Evolutionary conservation across 2,797 vertebrate genomes (phyloP).

Genomic region (Ptychobarbus kaznakovi): DNA sequence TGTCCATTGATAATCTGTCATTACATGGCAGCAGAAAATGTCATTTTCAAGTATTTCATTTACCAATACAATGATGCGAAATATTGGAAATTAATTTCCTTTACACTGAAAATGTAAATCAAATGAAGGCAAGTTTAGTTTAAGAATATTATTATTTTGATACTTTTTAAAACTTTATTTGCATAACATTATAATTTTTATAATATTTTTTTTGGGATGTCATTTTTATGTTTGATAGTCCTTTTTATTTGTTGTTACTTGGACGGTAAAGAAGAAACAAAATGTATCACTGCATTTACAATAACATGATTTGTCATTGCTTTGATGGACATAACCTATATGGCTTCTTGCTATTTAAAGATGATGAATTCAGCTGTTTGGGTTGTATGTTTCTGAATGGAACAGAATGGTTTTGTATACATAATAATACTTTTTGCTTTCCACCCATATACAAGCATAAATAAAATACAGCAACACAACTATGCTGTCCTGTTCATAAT

Average conservation of each 20-base stretch:
- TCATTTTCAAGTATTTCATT: neutral
- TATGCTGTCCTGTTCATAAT: slow-evolving; percentile 31
- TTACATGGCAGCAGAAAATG: neutral
- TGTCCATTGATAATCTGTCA: neutral
- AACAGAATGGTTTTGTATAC: slow-evolving; percentile 12
- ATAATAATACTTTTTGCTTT: slow-evolving; percentile 31
- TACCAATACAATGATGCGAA: neutral
- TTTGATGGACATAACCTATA: neutral
- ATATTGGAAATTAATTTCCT: neutral
- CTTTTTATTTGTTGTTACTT: neutral
- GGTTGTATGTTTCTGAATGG: neutral
- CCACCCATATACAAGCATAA: neutral
- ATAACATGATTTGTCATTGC: neutral
- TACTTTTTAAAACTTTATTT: neutral
- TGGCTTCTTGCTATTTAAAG: neutral
- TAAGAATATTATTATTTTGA: neutral
- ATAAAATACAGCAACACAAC: slow-evolving; percentile 1
- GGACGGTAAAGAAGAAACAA: neutral
- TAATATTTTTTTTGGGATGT: neutral
- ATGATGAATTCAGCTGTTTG: slow-evolving; percentile 1
- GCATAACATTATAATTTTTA: too few relatives aligned
- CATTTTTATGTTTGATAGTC: neutral
- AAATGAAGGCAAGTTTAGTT: neutral
- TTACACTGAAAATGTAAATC: neutral
- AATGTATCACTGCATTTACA: neutral